Evolutionary conservation across 2,113 vertebrate species (phyloP).

Genomic region (Seriola quinqueradiata): DNA sequence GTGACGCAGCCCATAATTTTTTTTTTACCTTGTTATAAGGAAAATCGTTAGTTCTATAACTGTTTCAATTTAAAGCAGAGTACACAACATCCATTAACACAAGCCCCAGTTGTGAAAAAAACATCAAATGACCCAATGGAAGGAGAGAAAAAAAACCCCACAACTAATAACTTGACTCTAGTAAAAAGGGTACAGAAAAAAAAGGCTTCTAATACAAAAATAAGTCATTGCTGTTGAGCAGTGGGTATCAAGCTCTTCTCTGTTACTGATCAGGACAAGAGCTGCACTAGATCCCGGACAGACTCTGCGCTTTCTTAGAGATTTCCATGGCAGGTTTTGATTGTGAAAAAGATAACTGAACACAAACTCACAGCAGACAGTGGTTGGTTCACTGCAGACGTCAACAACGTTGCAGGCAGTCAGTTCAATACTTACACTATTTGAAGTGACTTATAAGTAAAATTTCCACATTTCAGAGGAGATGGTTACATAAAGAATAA

Average conservation of each 20-base stretch:
- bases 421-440: not conserved
- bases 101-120: not conserved
- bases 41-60: not conserved
- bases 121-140: not conserved
- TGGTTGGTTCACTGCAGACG: not conserved
- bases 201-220: not conserved
- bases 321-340: not conserved
- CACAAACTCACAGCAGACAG: constrained; percentile 18
- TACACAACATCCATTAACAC: not conserved
- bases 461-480: not conserved
- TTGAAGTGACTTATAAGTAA: not conserved
- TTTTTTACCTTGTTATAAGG: not conserved
- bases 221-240: not conserved
- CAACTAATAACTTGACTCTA: not conserved
- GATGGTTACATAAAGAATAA: not conserved
- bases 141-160: not conserved
- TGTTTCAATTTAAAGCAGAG: not conserved
- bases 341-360: not conserved
- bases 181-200: no score
- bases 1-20: not conserved
- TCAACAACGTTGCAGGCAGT: not conserved
- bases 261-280: not conserved
- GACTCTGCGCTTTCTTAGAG: constrained; percentile 18
- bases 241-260: not conserved
- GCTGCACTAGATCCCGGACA: not conserved